These are phyloP conservation scores for Rhodeus uyekii DNA, from an alignment of 2,797 vertebrate genomes.

Conservation along the genomic window DNA sequence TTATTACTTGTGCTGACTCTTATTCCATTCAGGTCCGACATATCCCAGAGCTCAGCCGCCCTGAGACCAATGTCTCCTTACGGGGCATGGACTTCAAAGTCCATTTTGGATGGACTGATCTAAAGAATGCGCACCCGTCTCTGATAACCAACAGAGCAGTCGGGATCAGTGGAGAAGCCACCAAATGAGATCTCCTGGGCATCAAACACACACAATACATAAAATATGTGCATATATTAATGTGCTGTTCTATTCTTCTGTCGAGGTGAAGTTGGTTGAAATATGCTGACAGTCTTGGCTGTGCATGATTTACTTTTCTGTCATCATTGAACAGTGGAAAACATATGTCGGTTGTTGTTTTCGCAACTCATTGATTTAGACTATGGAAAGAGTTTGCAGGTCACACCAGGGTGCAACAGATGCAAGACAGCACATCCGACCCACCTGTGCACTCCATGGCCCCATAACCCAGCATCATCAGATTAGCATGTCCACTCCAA, in stretches of 20 bases:
- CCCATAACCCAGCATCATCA: conserved; percentile 27
- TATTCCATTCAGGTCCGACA: conserved; percentile 19
- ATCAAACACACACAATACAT: conserved; percentile 42
- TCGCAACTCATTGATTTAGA: background rate
- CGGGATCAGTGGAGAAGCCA: conserved; percentile 50
- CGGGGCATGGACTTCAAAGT: conserved; percentile 30
- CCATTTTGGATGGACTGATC: conserved; percentile 46
- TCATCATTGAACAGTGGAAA: background rate
- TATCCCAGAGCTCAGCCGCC: background rate
- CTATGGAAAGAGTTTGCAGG: background rate
- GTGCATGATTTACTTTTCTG: background rate
- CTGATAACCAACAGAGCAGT: conserved; percentile 55
- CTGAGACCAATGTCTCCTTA: conserved; percentile 15
- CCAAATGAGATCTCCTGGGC: conserved; percentile 60
- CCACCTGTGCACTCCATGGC: conserved; percentile 48
- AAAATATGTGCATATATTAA: conserved; percentile 36
- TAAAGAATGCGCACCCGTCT: conserved; percentile 46
- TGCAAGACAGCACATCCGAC: conserved; percentile 27
- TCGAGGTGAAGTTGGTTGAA: conserved; percentile 3
- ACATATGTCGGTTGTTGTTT: background rate
- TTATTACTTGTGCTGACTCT: background rate
- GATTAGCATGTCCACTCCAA: conserved; percentile 52
- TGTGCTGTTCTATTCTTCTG: conserved; percentile 30
- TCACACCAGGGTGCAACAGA: background rate
- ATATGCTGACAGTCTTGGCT: conserved; percentile 12